Evolutionary conservation across 2,113 vertebrate species (phyloP).

Genomic region (Cranoglanis bouderius): DNA sequence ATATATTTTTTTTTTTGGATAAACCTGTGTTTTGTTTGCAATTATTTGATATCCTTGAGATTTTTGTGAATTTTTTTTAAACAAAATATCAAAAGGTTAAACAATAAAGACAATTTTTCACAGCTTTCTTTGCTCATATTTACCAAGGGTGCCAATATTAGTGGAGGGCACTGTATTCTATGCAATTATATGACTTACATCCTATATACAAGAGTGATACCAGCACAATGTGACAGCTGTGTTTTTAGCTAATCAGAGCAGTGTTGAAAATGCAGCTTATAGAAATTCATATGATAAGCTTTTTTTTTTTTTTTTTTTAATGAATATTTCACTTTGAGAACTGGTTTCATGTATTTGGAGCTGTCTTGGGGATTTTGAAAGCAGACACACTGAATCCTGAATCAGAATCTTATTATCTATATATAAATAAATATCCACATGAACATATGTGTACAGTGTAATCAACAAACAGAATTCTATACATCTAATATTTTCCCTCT

Average conservation of each 20-base stretch:
- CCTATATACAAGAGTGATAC: not conserved
- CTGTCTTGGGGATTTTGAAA: not conserved
- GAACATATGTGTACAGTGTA: conserved; percentile 47
- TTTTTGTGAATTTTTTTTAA: too few relatives aligned
- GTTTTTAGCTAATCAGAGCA: not conserved
- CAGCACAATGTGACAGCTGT: not conserved
- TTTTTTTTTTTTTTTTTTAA: too few relatives aligned
- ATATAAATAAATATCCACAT: not conserved
- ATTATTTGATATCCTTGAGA: too few relatives aligned
- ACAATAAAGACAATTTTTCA: too few relatives aligned
- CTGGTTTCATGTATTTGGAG: not conserved
- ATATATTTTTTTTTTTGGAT: too few relatives aligned
- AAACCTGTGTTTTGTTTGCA: too few relatives aligned
- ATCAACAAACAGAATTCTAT: conserved; percentile 53
- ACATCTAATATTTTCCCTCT: conserved; percentile 65
- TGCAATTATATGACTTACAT: not conserved
- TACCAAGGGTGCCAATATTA: too few relatives aligned
- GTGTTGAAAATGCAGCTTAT: not conserved
- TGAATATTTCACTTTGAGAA: not conserved
- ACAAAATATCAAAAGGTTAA: too few relatives aligned
- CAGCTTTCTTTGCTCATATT: too few relatives aligned
- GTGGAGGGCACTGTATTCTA: not conserved
- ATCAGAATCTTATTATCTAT: not conserved
- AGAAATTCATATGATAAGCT: not conserved
- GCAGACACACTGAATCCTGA: not conserved